Evolutionary conservation across 2,888 invertebrate species (phyloP), one percentile per base, ranked within the genome.

Genomic region (Megastigmus dorsalis): DNA sequence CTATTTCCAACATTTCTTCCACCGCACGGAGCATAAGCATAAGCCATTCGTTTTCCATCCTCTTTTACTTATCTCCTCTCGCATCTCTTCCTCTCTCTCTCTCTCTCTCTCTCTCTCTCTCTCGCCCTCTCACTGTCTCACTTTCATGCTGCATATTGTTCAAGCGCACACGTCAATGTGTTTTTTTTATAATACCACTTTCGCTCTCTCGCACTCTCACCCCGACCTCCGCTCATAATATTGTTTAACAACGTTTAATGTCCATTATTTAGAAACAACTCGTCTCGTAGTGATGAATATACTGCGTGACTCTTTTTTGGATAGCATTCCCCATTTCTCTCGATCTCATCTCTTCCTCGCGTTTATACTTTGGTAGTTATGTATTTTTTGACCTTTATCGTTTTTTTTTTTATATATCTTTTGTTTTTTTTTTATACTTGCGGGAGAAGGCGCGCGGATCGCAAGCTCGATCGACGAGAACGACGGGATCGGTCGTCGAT

Each of bases 221-320:
- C 48, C 66, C 57, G n/a, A n/a, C n/a, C 62, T 54, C 26, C 36
- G 20, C 66, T 75, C 73, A 76, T 71, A n/a, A 77, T 79, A 80
- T 80, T 79, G 77, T 81, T n/a, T 79, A 83, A 85, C 84, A 84
- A 83, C 79, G 75, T 82, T 82, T 79, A 81, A 82, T 83, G 80
- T 80, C 79, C 81, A 79, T 82, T 82, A 33, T 82, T 83, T 83
- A 82, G 81, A 84, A 85, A 85, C 82, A 83, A 80, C 79, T 83
- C 80, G 76, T 82, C 81, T 77, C 79, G 78, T 78, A 82, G 81
- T 79, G 80, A 82, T 80, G 80, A 83, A 81, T 84, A 81, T 82
- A 82, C 76, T 80, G 78, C 78, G 74, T 82, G 80, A 80, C n/a
- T 65, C n/a, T 50, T 75, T 73, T 76, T 68, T 62, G 57, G 69